Conservation (phyloP, 35 echinoderm and acorn worm species). For the Ophiothrix spiculata region DNA sequence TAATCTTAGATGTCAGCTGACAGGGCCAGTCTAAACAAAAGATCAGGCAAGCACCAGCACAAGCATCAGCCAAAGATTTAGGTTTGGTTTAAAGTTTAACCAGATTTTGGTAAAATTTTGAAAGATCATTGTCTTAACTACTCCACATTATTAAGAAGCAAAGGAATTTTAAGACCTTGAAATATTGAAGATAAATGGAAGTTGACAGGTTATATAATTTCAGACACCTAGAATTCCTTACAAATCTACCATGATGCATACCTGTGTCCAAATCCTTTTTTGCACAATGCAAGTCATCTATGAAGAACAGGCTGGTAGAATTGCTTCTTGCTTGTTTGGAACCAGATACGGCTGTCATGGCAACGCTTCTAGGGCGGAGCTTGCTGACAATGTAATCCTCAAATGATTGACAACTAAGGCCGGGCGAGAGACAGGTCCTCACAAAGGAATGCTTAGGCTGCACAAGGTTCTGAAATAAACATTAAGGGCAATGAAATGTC, state of each 20-base stretch:
- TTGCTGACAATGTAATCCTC: constrained; percentile 63
- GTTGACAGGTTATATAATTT: no score
- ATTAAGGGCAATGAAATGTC: background rate
- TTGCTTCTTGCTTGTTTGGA: background rate
- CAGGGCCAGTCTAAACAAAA: no score
- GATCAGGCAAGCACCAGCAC: background rate
- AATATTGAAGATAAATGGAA: no score
- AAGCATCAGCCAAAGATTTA: background rate
- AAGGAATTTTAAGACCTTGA: no score
- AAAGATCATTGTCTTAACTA: no score
- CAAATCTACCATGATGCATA: constrained; percentile 9
- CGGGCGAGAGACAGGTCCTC: constrained; percentile 56
- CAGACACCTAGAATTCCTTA: background rate
- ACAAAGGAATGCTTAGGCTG: constrained; percentile 77
- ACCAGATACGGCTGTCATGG: constrained; percentile 31
- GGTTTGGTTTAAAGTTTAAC: background rate
- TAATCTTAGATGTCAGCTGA: no score
- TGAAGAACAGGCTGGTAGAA: constrained; percentile 56
- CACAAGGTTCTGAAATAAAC: constrained; percentile 75
- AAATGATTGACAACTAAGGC: constrained; percentile 53
- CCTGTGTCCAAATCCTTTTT: constrained; percentile 48
- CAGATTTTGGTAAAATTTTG: background rate
- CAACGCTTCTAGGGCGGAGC: constrained; percentile 52
- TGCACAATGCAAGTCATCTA: constrained; percentile 77
- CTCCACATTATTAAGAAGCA: no score